Percentiles rank a stretch among this genome's conserved stretches.
Evolutionary conservation across 2,797 vertebrate species (phyloP).

Genomic region (Simalia tracyae): DNA sequence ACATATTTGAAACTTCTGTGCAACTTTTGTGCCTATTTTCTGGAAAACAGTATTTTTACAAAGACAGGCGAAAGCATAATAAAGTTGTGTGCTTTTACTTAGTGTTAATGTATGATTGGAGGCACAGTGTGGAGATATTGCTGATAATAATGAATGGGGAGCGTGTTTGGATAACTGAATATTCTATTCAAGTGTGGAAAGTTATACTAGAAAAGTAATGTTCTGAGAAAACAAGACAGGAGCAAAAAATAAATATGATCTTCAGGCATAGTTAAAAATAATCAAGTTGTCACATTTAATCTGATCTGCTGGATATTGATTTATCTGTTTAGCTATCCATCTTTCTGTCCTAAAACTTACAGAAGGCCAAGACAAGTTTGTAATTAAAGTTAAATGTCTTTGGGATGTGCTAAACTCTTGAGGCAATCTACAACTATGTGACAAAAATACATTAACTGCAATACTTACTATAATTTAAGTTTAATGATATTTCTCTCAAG

Average conservation of each 20-base stretch:
- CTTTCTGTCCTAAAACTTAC: neutral
- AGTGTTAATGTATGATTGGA: neutral
- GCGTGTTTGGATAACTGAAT: neutral
- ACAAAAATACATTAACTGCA: neutral
- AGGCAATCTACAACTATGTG: neutral
- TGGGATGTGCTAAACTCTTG: neutral
- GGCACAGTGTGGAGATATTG: neutral
- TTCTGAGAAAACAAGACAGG: slow-evolving; percentile 6
- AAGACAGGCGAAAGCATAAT: neutral
- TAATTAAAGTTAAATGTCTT: slow-evolving; percentile 10
- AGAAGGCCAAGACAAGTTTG: slow-evolving; percentile 1
- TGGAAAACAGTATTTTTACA: neutral
- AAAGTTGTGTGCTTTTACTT: neutral
- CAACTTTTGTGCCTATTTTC: neutral
- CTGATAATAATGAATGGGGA: neutral
- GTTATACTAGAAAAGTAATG: neutral
- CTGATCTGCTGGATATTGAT: neutral
- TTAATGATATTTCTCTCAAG: neutral
- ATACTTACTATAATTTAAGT: slow-evolving; percentile 1
- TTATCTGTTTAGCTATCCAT: neutral
- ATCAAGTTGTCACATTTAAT: slow-evolving; percentile 23
- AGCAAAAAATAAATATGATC: slow-evolving; percentile 18
- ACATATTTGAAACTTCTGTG: neutral
- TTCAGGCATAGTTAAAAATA: slow-evolving; percentile 16
- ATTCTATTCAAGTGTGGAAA: slow-evolving; percentile 7